Base-by-base conservation (phyloP, 30 jellyfish, hydroid and myxozoan species). In the Cassiopea xamachana region DNA sequence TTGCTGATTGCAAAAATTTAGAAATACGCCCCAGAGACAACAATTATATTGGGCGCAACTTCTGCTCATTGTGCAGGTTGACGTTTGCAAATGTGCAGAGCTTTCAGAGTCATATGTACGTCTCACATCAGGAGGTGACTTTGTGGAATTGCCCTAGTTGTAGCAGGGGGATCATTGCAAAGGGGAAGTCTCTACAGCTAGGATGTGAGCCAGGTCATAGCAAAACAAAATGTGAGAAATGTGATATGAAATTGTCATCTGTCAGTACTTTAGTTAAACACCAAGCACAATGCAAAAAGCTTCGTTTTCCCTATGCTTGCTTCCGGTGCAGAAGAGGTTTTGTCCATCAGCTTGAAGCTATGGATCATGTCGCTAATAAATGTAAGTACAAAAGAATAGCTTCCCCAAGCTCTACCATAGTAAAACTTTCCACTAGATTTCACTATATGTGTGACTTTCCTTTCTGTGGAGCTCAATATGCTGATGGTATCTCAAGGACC, bases 301-400 rank as follows among this genome's bases (percentile, higher is more conserved):
- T 10, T 3, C 9, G 46, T 6, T 82, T 43, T 67, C 82, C 49
- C 10, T 82, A 5, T 69, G 90, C 82, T 1, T 82, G 90, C 69
- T 64, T 64, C 50, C 17, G 75, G 47, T 82, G 90, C 90, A 73
- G 90, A 1, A 67, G 74, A 46, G 90, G 74, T 39, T 82, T 82
- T 51, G 46, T 10, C 14, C 49, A 70, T 44, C 90, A 71, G 17
- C 2, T 39, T 9, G 71, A 71, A 2, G 90, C 81, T 1, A 13
- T 67, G 50, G 43, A 12, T 59, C 90, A 82, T 69, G 55, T 67
- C 51, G 1, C 69, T 19, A 18, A 82, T 7, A 68, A 67, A 19
- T 82, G 90, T 80, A 62, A 14, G 49, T 82, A 82, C 80, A 27
- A 44, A 60, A 9, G 17, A 7, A 58, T 45, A 59, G 48, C 17